These are phyloP conservation scores for Phasia obesa DNA, from an alignment of 2,888 invertebrate genomes.

Conservation along the genomic window DNA sequence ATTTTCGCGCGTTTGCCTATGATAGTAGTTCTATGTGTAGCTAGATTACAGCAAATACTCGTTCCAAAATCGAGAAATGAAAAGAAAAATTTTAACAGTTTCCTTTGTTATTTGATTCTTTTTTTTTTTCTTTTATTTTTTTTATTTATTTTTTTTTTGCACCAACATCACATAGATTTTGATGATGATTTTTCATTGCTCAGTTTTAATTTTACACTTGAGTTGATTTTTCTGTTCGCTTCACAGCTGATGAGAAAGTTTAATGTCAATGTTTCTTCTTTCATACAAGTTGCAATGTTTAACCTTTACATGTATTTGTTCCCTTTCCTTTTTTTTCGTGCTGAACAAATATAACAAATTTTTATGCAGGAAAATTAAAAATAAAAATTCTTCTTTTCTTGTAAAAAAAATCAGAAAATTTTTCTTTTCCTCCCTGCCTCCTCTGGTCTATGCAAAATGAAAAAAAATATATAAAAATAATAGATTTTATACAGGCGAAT, in stretches of 20 bases:
- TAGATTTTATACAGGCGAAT: slow-evolving; percentile 42
- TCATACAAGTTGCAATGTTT: slow-evolving; percentile 37
- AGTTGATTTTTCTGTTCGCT: slow-evolving; percentile 77
- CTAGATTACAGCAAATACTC: slow-evolving; percentile 40
- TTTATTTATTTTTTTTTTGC: slow-evolving; percentile 55
- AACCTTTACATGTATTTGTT: slow-evolving; percentile 40
- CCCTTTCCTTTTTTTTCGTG: neutral
- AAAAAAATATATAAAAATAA: slow-evolving; percentile 28
- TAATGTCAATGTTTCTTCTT: slow-evolving; percentile 72
- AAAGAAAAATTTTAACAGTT: slow-evolving; percentile 45
- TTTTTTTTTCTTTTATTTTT: slow-evolving; percentile 28
- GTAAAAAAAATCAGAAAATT: slow-evolving; percentile 25
- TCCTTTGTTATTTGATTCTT: slow-evolving; percentile 49
- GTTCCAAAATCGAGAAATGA: slow-evolving; percentile 7
- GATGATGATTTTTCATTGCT: slow-evolving; percentile 82
- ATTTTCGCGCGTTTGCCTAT: slow-evolving; percentile 52
- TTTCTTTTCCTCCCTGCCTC: neutral
- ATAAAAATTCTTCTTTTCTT: neutral
- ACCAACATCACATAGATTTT: slow-evolving; percentile 63
- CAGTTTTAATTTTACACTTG: slow-evolving; percentile 82
- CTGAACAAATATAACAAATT: neutral
- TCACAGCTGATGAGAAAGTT: slow-evolving; percentile 75
- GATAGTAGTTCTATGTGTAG: slow-evolving; percentile 13
- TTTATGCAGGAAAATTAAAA: slow-evolving; percentile 54
- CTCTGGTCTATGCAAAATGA: neutral